Evolutionary conservation across 2,113 vertebrate species (phyloP), one percentile per base, ranked within the genome.

Genomic region (Lipotes vexillifer): DNA sequence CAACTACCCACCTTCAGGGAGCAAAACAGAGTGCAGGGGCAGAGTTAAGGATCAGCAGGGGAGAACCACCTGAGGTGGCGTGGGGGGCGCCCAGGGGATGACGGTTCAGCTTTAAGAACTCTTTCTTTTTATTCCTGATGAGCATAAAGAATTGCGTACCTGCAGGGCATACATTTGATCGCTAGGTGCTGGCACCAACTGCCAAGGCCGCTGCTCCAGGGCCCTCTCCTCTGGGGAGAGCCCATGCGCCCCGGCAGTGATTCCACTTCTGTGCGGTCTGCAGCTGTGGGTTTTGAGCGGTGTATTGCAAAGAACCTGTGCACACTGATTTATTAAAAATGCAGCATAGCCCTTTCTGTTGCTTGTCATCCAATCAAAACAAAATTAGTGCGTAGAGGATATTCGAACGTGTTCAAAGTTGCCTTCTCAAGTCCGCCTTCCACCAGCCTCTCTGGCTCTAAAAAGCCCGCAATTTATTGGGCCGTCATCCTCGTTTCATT

Each of bases 261-360:
- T 7, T 15, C 23, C 0, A 11, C 12, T 52, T 80, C n/a, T 68
- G n/a, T n/a, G n/a, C 6, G 33, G 23, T 31, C 10, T 2, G 6
- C 10, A 69, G 15, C 27, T 65, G 59, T n/a, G 31, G n/a, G 20
- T 38, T 83, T 59, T 15, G 33, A 81, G 55, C 46, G 46, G 1
- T 69, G 12, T 69, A 29, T 36, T 59, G 7, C 12, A 36, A 23
- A 41, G 9, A 95, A 12, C 1, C 74, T 18, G 5, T 1, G 27
- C 41, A 33, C 31, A 85, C 31, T 46, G 21, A 82, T 33, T 41
- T 15, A 59, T 94, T 94, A 93, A 94, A 75, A 98, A 94, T 94
- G 97, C 91, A 97, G 36, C 66, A 88, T 65, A 87, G 88, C 86
- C 82, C 63, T 96, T 52, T 96, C 83, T 84, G 52, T 29, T 66